phyloP scores from a whole-genome alignment of 2,113 vertebrate species.

The Callionymus lyra region DNA sequence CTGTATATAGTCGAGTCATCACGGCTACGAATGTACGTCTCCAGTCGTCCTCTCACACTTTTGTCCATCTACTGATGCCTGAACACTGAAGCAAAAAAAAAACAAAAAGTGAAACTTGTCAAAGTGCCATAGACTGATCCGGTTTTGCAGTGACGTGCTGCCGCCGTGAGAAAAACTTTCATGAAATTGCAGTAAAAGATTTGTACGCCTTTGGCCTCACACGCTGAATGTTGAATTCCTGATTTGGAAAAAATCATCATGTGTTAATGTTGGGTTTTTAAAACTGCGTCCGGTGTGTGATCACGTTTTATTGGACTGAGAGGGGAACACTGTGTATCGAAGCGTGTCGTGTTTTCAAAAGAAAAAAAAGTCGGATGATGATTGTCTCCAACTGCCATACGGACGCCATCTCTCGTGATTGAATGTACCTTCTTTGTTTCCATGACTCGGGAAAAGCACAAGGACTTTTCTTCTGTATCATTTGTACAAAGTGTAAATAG shows the following conservation, averaged over 20 bases:
- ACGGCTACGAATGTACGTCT: neutral
- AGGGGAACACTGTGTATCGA: conserved; percentile 28
- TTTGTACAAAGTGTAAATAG: conserved; percentile 65
- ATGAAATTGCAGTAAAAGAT: conserved; percentile 36
- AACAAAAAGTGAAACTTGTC: conserved; percentile 13
- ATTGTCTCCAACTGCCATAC: conserved; percentile 45
- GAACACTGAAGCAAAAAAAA: conserved; percentile 41
- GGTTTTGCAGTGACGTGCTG: conserved; percentile 18
- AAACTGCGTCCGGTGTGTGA: no score
- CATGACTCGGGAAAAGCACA: conserved; percentile 52
- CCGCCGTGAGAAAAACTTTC: conserved; percentile 22
- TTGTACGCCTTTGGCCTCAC: conserved; percentile 48
- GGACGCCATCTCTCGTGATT: conserved; percentile 26
- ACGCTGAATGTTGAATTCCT: conserved; percentile 45
- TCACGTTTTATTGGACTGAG: conserved; percentile 21
- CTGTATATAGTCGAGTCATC: conserved; percentile 48
- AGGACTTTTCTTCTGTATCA: conserved; percentile 34
- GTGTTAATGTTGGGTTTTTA: conserved; percentile 34
- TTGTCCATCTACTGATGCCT: conserved; percentile 41
- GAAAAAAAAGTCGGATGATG: no score
- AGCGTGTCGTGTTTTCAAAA: conserved; percentile 12
- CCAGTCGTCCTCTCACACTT: conserved; percentile 19
- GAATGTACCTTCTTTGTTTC: conserved; percentile 40
- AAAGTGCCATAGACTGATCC: conserved; percentile 55
- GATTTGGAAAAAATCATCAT: conserved; percentile 6